These are phyloP conservation scores for Noctua janthe DNA, from an alignment of 2,888 invertebrate species.

Conservation along the genomic window DNA sequence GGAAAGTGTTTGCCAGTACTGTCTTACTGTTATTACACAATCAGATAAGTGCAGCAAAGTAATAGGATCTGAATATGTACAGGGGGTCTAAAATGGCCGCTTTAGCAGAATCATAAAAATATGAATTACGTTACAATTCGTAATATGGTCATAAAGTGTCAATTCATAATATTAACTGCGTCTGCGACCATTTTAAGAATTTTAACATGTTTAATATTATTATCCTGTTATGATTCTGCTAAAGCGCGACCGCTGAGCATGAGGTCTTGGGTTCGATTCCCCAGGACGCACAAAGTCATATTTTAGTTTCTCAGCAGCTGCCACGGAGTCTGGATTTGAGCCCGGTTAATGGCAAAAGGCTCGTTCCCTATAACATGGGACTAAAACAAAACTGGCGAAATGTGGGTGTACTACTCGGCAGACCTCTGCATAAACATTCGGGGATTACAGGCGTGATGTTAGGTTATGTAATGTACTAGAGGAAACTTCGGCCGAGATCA, in stretches of 20 bases:
- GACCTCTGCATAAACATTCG: background rate
- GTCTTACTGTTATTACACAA: slow-evolving; percentile 6
- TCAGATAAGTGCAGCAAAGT: background rate
- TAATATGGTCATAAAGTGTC: no score
- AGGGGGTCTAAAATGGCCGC: no score
- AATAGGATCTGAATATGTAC: background rate
- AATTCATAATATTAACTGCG: no score
- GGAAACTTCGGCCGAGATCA: background rate
- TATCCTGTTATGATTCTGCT: no score
- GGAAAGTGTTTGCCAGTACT: slow-evolving; percentile 23
- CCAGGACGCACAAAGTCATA: background rate
- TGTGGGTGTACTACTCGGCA: background rate
- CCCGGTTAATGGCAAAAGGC: background rate
- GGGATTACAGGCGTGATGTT: background rate
- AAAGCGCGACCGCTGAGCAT: background rate
- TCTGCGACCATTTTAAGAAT: no score
- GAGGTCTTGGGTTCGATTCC: background rate
- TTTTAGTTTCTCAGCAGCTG: background rate
- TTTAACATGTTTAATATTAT: no score
- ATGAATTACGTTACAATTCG: no score
- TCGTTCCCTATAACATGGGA: background rate
- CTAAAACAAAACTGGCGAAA: background rate
- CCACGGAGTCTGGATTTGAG: background rate
- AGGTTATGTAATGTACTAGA: background rate
- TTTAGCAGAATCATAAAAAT: no score